Percentiles rank a stretch among this genome's conserved stretches.
These are phyloP conservation scores for Rattus norvegicus DNA, from an alignment of 2,113 vertebrate genomes.

Conservation along the genomic window GRCr8 NC_086033.1:84340001-84340500, in stretches of 20 bases:
- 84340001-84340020: neutral
- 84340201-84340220: neutral
- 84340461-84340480: slow-evolving; percentile 61
- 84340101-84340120: neutral
- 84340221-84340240: neutral
- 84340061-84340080: neutral
- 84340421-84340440: slow-evolving; percentile 63
- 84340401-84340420: slow-evolving; percentile 48
- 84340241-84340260: neutral
- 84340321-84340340: neutral
- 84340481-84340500: slow-evolving; percentile 70
- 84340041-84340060: neutral
- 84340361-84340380: neutral
- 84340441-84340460: slow-evolving; percentile 54
- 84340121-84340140: neutral
- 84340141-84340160: neutral
- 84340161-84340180: neutral
- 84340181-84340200: neutral
- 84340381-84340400: slow-evolving; percentile 62
- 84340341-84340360: neutral
- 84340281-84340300: neutral
- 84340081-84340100: slow-evolving; percentile 20
- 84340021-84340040: neutral
- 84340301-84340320: neutral
- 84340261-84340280: neutral